These are phyloP conservation scores for Hyaena hyaena DNA, from an alignment of 2,113 vertebrate species.

Conservation along the genomic window DNA sequence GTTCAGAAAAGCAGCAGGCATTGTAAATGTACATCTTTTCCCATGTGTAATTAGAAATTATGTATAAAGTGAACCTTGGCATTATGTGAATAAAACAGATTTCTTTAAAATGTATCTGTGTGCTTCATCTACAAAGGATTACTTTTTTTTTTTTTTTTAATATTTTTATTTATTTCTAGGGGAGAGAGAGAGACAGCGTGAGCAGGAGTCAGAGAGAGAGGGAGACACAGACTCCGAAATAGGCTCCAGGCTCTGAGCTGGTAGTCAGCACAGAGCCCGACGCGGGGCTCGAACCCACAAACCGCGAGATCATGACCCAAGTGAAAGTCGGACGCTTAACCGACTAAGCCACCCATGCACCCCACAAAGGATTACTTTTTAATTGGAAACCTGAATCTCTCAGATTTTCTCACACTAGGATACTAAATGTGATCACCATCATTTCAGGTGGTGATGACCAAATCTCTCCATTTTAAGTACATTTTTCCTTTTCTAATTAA, in stretches of 20 bases:
- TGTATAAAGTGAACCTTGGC: not conserved
- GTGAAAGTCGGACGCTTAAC: too few species aligned
- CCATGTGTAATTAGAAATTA: not conserved
- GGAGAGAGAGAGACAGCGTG: too few species aligned
- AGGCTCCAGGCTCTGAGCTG: too few species aligned
- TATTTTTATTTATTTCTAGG: too few species aligned
- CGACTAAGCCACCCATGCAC: too few species aligned
- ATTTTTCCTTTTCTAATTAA: conserved; percentile 12
- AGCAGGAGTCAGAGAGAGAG: too few species aligned
- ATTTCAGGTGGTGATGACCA: not conserved
- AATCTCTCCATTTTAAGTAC: not conserved
- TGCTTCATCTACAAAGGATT: not conserved
- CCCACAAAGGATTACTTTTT: not conserved
- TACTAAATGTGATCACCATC: not conserved
- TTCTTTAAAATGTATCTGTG: not conserved
- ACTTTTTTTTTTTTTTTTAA: not conserved
- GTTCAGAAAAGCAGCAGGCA: not conserved
- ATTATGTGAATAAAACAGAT: not conserved
- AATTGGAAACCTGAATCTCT: not conserved
- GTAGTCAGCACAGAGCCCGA: too few species aligned
- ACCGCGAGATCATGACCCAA: too few species aligned
- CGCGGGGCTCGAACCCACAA: too few species aligned
- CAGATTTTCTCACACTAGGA: not conserved
- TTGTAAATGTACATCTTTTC: not conserved
- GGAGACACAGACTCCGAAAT: too few species aligned